Base-by-base conservation (phyloP, 64 coral and sea anemone genomes). In the Porites australiensis region DNA sequence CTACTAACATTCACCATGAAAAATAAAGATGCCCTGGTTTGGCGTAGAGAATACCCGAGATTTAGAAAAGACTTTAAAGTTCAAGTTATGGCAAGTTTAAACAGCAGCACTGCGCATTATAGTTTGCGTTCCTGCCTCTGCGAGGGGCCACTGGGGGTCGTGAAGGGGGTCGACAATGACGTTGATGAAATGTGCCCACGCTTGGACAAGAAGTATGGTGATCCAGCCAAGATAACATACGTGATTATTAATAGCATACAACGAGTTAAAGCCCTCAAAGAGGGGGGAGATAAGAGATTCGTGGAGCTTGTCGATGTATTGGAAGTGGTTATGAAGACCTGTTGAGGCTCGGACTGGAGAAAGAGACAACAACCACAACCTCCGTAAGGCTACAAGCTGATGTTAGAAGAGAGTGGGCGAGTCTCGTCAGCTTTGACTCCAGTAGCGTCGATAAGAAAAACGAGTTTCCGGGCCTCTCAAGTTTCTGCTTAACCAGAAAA, bases 251-350 rank as follows among this genome's bases (percentile, higher is more conserved):
- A 86, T 64, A 11, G 23, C 19, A 69, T 86, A 14, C 66, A 48
- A 13, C 44, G 84, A 58, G 18, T 48, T 8, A 79, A 71, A 61
- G 19, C 50, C 19, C 50, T 79, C 19, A 90, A 50, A 79, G 88
- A 90, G 59, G 88, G 77, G 51, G 77, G 81, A 55, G 75, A 71
- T 52, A 90, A 90, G 61, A 27, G 64, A 64, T 79, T 90, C 27
- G 47, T 87, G 22, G 84, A 87, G 47, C 73, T 87, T 47, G 84
- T 87, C 54, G 8, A 69, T 13, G 51, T 69, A 13, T 87, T 3
- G 84, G 73, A 55, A 50, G 15, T 49, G 84, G 84, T 6, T 87
- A 87, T 48, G 53, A 68, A 72, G 82, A 86, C 44, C 64, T 86
- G n/a, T 19, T 46, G 48, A 69, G 82, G 16, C 44, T 74, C 44